Evolutionary conservation across 2,888 invertebrate genomes (phyloP), one percentile per base, ranked within the genome.

Genomic region (Tenodera sinensis): DNA sequence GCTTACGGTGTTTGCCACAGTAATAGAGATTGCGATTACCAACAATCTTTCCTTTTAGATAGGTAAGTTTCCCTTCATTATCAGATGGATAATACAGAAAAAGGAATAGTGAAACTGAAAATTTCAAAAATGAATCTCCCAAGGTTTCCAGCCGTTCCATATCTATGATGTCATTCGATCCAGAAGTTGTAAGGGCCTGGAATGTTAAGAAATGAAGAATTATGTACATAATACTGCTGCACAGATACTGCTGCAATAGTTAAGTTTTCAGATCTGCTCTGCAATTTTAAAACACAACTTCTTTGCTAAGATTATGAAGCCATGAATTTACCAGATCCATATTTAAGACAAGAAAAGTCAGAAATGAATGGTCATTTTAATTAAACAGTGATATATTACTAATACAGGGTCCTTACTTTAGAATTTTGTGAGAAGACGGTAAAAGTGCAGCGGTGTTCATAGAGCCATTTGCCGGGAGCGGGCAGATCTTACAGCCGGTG

Each of bases 81-180:
- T 95, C 95, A 0, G 93, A 93, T 0, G 96, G 95, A 92, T 96
- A 97, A 89, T 94, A 94, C 91, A 96, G 95, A 92, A 95, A 97
- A 28, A 98, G 93, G 92, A 95, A 97, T 4, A 97, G 93, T 0
- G 97, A 96, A 1, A 95, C 94, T 2, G 96, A 95, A 91, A 96
- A 96, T 93, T 99, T 98, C 12, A 99, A 94, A 93, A 97, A 97
- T 0, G 98, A 96, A 93, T 99, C 98, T 0, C 98, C 99, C 6
- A 99, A 94, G 0, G 97, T 97, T 93, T 98, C 98, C 25, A 96
- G 93, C 1, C 98, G 94, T 92, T 99, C 98, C 91, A 97, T 93
- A 92, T 97, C 95, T 91, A 98, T 96, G 8, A 95, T 95, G 92
- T 98, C 98, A 90, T 96, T 94, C 0, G 97, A 95, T 90, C 95